Evolutionary conservation across 2,113 vertebrate genomes (phyloP).

Genomic region (Psettodes erumei): DNA sequence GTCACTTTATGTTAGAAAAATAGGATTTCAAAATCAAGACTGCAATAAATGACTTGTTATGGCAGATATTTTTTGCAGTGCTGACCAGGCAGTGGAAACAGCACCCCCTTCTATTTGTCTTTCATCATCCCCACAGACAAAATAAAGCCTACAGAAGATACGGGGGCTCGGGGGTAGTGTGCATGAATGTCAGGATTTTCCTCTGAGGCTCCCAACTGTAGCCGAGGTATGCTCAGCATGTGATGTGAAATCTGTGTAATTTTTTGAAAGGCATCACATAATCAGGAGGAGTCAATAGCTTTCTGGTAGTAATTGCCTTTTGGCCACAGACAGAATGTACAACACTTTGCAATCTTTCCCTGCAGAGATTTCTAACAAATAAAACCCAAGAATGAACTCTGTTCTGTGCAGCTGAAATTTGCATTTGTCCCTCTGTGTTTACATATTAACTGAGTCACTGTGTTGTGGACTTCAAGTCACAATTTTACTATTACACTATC

Average conservation of each 20-base stretch:
- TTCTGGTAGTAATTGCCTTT: conserved; percentile 69
- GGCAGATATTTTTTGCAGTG: conserved; percentile 49
- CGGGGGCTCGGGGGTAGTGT: conserved; percentile 40
- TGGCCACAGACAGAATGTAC: conserved; percentile 61
- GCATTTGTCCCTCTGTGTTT: conserved; percentile 40
- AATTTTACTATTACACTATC: conserved; percentile 16
- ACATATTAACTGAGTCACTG: conserved; percentile 43
- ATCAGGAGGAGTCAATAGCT: conserved; percentile 73
- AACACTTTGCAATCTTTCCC: conserved; percentile 64
- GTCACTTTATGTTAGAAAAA: neutral
- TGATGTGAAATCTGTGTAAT: conserved; percentile 72
- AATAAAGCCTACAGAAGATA: conserved; percentile 64
- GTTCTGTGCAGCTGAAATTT: conserved; percentile 37
- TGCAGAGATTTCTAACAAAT: conserved; percentile 66
- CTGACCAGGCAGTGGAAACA: conserved; percentile 58
- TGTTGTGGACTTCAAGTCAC: conserved; percentile 30
- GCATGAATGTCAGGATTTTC: conserved; percentile 65
- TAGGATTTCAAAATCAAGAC: conserved; percentile 23
- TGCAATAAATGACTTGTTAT: conserved; percentile 22
- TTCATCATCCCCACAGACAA: conserved; percentile 70
- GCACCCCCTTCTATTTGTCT: conserved; percentile 68
- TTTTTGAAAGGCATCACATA: conserved; percentile 72
- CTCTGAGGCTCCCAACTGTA: conserved; percentile 60
- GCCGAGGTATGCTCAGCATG: conserved; percentile 69
- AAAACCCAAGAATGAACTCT: conserved; percentile 51